phyloP scores from a whole-genome alignment of 2,113 vertebrate genomes.

The Tringa solitaria region DNA sequence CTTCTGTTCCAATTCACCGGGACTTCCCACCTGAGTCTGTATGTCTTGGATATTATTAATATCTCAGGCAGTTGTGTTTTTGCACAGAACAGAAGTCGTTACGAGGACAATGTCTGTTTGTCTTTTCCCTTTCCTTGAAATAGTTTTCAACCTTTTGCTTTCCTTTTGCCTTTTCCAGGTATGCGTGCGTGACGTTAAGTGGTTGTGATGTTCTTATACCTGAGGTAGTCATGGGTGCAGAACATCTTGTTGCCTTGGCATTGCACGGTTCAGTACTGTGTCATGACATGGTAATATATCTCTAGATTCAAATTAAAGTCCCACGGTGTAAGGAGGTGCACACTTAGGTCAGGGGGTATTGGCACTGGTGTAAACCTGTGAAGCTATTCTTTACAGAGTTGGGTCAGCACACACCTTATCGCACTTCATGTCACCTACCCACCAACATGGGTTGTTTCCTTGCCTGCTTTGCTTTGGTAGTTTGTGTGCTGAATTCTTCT shows the following conservation, averaged over 20 bases:
- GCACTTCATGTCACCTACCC: accelerated
- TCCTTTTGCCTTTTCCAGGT: background rate
- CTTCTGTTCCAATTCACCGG: background rate
- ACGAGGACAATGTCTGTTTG: accelerated
- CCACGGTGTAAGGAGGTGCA: accelerated
- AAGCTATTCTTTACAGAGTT: background rate
- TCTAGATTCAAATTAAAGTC: background rate
- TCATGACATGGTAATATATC: accelerated
- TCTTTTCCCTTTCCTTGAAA: background rate
- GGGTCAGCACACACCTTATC: accelerated
- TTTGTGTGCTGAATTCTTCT: background rate
- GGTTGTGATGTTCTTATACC: background rate
- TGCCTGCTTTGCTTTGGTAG: background rate
- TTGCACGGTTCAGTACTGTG: background rate
- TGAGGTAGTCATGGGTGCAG: background rate
- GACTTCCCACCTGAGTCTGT: background rate
- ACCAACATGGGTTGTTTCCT: accelerated
- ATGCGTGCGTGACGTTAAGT: accelerated
- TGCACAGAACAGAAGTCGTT: background rate
- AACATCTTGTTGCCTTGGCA: background rate
- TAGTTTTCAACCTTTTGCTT: background rate
- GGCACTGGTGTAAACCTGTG: background rate
- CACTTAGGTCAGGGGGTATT: accelerated
- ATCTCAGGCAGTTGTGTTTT: background rate
- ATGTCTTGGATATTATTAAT: background rate